phyloP scores from a whole-genome alignment of 2,888 invertebrate species.

The Agonopterix subpropinquella region DNA sequence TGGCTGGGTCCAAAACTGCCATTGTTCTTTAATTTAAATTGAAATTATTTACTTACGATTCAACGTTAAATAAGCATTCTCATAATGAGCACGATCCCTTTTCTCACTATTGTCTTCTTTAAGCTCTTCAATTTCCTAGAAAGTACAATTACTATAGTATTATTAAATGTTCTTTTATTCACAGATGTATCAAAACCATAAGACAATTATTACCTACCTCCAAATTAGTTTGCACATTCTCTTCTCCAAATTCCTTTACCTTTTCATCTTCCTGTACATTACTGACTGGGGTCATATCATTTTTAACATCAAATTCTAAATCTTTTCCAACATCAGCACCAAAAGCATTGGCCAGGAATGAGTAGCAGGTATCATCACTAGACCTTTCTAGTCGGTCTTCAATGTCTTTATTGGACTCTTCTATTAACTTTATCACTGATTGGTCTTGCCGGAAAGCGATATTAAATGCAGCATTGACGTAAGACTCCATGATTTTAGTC shows the following conservation, averaged over 20 bases:
- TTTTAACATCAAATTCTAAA: slow-evolving; percentile 30
- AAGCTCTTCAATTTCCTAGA: slow-evolving; percentile 2
- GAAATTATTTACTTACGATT: slow-evolving; percentile 43
- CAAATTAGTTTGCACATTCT: neutral
- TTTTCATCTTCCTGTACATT: slow-evolving; percentile 13
- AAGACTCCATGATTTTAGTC: slow-evolving; percentile 41
- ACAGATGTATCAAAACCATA: neutral
- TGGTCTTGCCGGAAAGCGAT: slow-evolving; percentile 23
- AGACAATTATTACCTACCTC: neutral
- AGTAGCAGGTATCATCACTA: slow-evolving; percentile 38
- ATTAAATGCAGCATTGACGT: slow-evolving; percentile 31
- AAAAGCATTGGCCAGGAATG: slow-evolving; percentile 38
- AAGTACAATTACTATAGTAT: neutral
- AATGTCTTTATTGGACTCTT: slow-evolving; percentile 5
- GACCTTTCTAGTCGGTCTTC: slow-evolving; percentile 13
- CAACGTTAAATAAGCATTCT: slow-evolving; percentile 46
- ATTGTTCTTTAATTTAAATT: neutral
- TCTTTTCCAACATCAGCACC: slow-evolving; percentile 26
- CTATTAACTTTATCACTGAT: neutral
- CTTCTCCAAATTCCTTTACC: neutral
- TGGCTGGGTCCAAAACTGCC: no score
- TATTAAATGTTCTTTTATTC: neutral
- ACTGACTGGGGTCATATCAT: no score
- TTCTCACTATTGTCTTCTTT: slow-evolving; percentile 3
- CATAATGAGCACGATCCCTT: slow-evolving; percentile 31